These are phyloP conservation scores for Scelioninae gen. 1 DNA, from an alignment of 2,888 invertebrate species.

Conservation along the genomic window DNA sequence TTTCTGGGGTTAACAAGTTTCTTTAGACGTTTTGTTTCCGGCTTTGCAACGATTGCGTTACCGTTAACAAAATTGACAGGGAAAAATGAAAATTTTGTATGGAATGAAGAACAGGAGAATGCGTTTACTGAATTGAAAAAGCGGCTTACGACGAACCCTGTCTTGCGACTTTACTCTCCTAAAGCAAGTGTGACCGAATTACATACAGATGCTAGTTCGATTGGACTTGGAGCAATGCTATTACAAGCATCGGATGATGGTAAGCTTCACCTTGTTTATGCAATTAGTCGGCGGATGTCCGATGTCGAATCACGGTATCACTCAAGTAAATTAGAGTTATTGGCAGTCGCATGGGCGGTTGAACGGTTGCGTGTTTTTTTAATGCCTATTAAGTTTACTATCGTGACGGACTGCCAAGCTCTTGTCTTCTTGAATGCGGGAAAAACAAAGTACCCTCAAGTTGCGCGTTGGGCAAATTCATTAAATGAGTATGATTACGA, in stretches of 20 bases:
- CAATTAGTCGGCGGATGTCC: not conserved
- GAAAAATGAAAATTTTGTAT: not conserved
- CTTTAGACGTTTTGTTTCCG: slow-evolving; percentile 14
- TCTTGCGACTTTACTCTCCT: slow-evolving; percentile 8
- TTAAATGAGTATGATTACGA: slow-evolving; percentile 41
- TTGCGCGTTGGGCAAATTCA: slow-evolving; percentile 1
- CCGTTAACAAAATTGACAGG: slow-evolving; percentile 6
- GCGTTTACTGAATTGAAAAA: slow-evolving; percentile 5
- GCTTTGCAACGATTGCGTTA: not conserved
- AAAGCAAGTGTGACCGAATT: not conserved
- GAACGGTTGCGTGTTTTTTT: slow-evolving; percentile 7
- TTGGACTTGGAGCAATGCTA: slow-evolving; percentile 19
- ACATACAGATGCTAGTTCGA: slow-evolving; percentile 14
- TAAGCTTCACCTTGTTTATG: not conserved
- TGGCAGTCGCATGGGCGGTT: slow-evolving; percentile 4
- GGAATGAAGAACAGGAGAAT: not conserved
- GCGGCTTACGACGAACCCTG: slow-evolving; percentile 7
- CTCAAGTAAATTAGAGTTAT: slow-evolving; percentile 1
- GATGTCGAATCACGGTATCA: slow-evolving; percentile 9
- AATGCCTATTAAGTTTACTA: not conserved
- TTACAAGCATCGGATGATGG: not conserved
- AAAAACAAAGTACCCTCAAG: slow-evolving; percentile 4
- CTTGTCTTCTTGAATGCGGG: not conserved
- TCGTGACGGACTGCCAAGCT: slow-evolving; percentile 17
- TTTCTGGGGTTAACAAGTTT: slow-evolving; percentile 67